These are phyloP conservation scores for Catharus ustulatus DNA, from an alignment of 2,797 vertebrate species.

Conservation along the genomic window DNA sequence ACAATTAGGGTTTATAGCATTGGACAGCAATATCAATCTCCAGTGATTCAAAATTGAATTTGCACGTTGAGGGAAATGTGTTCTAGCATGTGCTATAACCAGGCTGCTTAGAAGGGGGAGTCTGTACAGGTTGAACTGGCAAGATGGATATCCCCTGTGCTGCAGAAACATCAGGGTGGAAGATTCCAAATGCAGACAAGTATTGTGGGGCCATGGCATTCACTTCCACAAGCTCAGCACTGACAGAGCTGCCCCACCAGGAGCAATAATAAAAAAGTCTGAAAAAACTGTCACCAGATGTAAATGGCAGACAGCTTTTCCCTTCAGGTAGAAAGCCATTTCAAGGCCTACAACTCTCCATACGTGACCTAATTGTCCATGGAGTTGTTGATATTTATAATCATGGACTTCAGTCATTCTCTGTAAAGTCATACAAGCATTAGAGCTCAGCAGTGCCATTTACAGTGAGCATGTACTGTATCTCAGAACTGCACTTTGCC, in stretches of 20 bases:
- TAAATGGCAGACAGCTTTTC: neutral
- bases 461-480: neutral
- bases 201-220: neutral
- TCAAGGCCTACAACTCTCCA: neutral
- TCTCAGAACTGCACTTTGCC: neutral
- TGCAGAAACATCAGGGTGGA: neutral
- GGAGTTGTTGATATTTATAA: neutral
- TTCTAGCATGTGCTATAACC: slow-evolving; percentile 22
- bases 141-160: slow-evolving; percentile 12
- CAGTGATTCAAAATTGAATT: slow-evolving; percentile 44
- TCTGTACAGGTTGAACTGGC: neutral
- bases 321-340: neutral
- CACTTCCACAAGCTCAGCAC: neutral
- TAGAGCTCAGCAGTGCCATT: neutral
- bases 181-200: neutral
- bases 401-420: neutral
- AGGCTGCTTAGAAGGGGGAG: slow-evolving; percentile 7
- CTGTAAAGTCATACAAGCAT: neutral
- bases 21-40: slow-evolving; percentile 61
- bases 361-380: neutral
- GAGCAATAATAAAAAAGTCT: neutral
- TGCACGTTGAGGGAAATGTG: slow-evolving; percentile 9
- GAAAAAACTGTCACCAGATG: neutral
- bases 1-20: slow-evolving; percentile 50
- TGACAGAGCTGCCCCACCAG: neutral